Evolutionary conservation across 1,140 invertebrate genomes (phyloP).

Genomic region (Heterodera carotae): DNA sequence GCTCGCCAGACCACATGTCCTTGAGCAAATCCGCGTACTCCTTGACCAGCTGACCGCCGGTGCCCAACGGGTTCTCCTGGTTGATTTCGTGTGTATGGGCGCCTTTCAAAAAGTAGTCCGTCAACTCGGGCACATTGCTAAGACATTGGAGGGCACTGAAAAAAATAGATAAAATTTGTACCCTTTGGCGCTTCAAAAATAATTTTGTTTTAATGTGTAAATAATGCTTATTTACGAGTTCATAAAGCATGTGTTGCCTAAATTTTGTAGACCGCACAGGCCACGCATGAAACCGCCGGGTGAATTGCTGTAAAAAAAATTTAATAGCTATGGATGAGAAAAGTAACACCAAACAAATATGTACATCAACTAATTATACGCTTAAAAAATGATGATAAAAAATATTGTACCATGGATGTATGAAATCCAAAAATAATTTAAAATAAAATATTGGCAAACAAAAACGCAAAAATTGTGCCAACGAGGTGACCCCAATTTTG

Average conservation of each 20-base stretch:
- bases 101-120: conserved; percentile 69
- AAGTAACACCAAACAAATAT: not conserved
- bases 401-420: no score
- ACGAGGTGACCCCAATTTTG: no score
- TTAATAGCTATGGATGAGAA: not conserved
- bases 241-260: conserved; percentile 74
- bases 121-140: conserved; percentile 69
- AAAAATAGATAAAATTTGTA: not conserved
- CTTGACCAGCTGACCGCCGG: conserved; percentile 72
- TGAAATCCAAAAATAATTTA: no score
- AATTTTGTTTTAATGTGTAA: conserved; percentile 4
- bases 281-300: conserved; percentile 10
- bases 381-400: no score
- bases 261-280: conserved; percentile 67
- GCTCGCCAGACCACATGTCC: conserved; percentile 71
- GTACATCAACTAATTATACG: no score
- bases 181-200: no score
- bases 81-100: conserved; percentile 71
- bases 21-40: conserved; percentile 72
- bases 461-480: no score
- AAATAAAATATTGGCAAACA: no score
- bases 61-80: conserved; percentile 72
- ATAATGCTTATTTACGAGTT: conserved; percentile 42
- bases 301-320: not conserved
- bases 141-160: conserved; percentile 67